phyloP scores from a whole-genome alignment of 2,797 vertebrate genomes.

The Sebastes vulpes region DNA sequence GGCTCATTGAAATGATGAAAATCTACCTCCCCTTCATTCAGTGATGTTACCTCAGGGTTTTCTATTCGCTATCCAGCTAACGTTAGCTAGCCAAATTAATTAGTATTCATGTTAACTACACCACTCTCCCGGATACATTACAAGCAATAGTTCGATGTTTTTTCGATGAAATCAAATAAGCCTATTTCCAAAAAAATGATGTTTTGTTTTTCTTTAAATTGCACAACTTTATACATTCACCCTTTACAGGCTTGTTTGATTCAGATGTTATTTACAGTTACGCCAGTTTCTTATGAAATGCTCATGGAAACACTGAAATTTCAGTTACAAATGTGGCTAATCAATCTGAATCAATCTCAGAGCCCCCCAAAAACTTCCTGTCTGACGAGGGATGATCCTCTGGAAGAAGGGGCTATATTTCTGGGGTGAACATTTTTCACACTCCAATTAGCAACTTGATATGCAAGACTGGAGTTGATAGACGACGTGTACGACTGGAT shows the following conservation, averaged over 20 bases:
- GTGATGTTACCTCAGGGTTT: too few relatives aligned
- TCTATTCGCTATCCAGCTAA: too few relatives aligned
- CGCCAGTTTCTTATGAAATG: not conserved
- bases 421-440: fast-evolving
- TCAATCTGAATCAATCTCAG: not conserved
- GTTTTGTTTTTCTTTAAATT: not conserved
- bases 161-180: not conserved
- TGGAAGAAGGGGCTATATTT: fast-evolving
- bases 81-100: too few relatives aligned
- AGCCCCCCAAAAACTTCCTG: fast-evolving
- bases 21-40: too few relatives aligned
- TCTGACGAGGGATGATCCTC: too few relatives aligned
- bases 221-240: not conserved
- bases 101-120: too few relatives aligned
- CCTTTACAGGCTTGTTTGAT: not conserved
- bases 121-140: too few relatives aligned
- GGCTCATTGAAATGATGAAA: too few relatives aligned
- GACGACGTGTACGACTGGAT: too few relatives aligned
- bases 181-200: not conserved
- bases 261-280: not conserved
- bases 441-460: too few relatives aligned
- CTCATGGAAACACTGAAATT: not conserved
- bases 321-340: not conserved
- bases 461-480: too few relatives aligned
- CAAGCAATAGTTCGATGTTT: too few relatives aligned